Evolutionary conservation across 2,113 vertebrate genomes (phyloP).

Genomic region (Aepyceros melampus): DNA sequence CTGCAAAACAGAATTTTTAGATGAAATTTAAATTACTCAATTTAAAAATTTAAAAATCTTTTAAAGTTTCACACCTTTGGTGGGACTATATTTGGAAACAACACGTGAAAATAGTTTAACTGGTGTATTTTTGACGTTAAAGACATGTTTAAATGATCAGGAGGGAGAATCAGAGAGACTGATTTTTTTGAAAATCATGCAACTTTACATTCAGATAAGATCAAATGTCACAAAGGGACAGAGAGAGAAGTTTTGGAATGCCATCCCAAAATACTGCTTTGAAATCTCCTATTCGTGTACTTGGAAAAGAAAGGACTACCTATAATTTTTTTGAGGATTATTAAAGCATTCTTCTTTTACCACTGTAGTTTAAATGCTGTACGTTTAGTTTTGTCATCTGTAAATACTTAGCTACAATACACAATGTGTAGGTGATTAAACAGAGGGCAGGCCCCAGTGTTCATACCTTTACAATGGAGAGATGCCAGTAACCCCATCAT

Average conservation of each 20-base stretch:
- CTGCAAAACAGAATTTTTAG: conserved; percentile 54
- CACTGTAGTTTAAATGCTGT: conserved; percentile 34
- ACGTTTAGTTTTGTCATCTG: conserved; percentile 65
- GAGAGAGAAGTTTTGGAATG: neutral
- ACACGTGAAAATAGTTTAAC: conserved; percentile 15
- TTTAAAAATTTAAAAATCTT: conserved; percentile 22
- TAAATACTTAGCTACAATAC: conserved; percentile 73
- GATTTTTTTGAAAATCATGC: neutral
- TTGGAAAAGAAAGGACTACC: conserved; percentile 55
- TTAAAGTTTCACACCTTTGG: conserved; percentile 12
- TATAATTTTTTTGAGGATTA: conserved; percentile 33
- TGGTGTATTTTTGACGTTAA: neutral
- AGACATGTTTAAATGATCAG: conserved; percentile 8
- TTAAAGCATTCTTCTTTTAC: conserved; percentile 53
- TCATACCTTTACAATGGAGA: conserved; percentile 45
- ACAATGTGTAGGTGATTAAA: conserved; percentile 68
- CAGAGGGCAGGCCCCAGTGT: conserved; percentile 76
- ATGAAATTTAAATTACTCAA: conserved; percentile 49
- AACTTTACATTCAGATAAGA: neutral
- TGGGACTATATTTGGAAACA: neutral
- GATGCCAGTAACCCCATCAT: conserved; percentile 19
- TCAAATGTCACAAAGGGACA: conserved; percentile 17
- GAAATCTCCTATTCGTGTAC: neutral
- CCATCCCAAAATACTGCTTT: neutral
- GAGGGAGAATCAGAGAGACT: neutral